These are phyloP conservation scores for Morus bassanus DNA, from an alignment of 2,797 vertebrate genomes.

Conservation along the genomic window DNA sequence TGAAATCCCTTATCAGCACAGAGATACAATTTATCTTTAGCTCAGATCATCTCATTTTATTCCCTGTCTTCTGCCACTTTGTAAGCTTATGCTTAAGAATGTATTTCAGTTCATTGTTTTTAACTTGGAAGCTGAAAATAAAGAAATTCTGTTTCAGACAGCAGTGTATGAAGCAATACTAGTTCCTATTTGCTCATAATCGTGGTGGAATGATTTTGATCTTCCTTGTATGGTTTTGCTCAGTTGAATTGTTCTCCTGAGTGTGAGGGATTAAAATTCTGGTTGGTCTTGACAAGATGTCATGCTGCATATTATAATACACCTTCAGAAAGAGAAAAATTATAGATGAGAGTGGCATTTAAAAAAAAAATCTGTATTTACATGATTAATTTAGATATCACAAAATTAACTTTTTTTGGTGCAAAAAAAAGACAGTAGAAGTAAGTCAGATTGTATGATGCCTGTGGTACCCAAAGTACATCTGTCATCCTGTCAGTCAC, in stretches of 20 bases:
- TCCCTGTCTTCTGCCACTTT: background rate
- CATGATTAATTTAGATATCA: background rate
- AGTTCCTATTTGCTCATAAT: background rate
- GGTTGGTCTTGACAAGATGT: background rate
- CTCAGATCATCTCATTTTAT: background rate
- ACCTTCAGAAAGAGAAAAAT: background rate
- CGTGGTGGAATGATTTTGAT: background rate
- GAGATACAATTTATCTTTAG: background rate
- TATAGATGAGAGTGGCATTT: background rate
- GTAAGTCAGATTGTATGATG: background rate
- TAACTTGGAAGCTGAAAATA: background rate
- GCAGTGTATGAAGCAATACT: background rate
- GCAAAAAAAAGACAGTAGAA: background rate
- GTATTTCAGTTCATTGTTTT: background rate
- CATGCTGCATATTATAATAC: background rate
- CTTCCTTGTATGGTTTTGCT: background rate
- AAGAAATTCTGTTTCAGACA: background rate
- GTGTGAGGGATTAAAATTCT: background rate
- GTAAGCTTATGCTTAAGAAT: background rate
- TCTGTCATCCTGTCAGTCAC: background rate
- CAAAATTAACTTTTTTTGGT: background rate
- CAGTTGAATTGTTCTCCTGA: background rate
- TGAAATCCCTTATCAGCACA: background rate
- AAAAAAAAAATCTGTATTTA: background rate
- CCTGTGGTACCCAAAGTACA: background rate